These are phyloP conservation scores for Stictonetta naevosa DNA, from an alignment of 2,113 vertebrate species.

Conservation along the genomic window DNA sequence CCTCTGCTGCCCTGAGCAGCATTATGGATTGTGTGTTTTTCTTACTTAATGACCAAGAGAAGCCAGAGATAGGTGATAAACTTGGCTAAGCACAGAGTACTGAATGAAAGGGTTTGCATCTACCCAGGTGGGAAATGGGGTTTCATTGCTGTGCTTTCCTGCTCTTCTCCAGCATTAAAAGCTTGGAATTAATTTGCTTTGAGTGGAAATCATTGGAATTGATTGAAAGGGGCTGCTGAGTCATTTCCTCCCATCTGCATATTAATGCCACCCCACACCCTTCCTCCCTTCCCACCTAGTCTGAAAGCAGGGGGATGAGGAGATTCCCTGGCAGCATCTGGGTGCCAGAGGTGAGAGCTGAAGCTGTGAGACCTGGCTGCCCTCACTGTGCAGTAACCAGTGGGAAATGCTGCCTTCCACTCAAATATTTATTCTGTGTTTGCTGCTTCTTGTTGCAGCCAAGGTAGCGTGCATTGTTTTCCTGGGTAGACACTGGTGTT, in stretches of 20 bases:
- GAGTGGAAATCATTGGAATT: neutral
- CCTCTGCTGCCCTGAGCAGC: neutral
- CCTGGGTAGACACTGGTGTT: neutral
- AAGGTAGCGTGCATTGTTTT: neutral
- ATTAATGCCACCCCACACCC: neutral
- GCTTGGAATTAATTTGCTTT: neutral
- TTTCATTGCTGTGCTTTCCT: neutral
- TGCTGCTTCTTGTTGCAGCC: neutral
- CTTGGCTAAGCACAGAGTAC: neutral
- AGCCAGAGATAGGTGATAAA: neutral
- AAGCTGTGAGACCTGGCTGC: neutral
- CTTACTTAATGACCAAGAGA: neutral
- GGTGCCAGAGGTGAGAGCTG: neutral
- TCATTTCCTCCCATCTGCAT: neutral
- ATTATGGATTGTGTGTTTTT: neutral
- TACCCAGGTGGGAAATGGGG: neutral
- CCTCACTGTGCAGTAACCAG: neutral
- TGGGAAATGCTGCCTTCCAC: neutral
- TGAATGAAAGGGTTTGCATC: neutral
- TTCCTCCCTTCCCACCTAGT: neutral
- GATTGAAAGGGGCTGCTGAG: neutral
- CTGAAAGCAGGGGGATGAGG: neutral
- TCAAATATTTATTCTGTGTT: rapidly evolving
- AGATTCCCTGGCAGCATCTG: neutral
- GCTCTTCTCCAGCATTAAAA: neutral